Percentiles rank a stretch among this genome's conserved stretches.
Evolutionary conservation across 2,797 vertebrate genomes (phyloP).

Genomic region (Onychomys torridus): DNA sequence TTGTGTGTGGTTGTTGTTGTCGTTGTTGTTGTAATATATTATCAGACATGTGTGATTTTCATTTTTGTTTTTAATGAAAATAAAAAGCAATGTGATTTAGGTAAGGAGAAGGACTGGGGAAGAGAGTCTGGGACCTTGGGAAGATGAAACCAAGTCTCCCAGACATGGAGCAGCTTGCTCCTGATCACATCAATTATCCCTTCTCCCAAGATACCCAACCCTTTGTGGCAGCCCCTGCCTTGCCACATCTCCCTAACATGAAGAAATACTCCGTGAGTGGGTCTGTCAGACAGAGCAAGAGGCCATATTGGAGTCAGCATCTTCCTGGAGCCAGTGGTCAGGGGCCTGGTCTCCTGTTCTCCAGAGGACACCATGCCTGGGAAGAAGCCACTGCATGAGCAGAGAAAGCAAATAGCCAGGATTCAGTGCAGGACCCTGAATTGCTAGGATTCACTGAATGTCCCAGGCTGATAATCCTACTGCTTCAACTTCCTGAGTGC

Average conservation of each 20-base stretch:
- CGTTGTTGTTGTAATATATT: neutral
- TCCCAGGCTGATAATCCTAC: neutral
- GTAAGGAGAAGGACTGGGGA: neutral
- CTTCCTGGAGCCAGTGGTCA: neutral
- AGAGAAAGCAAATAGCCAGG: too few species aligned
- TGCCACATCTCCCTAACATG: neutral
- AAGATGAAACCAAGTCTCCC: neutral
- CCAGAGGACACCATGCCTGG: too few species aligned
- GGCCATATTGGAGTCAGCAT: neutral
- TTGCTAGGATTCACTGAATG: too few species aligned
- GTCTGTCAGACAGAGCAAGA: neutral
- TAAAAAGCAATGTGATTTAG: neutral
- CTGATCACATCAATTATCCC: neutral
- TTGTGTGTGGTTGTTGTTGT: neutral
- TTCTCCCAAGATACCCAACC: neutral
- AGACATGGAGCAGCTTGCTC: neutral
- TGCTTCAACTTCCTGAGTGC: neutral
- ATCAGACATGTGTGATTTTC: conserved; percentile 16
- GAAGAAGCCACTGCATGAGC: neutral
- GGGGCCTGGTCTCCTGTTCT: neutral
- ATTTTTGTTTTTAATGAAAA: neutral
- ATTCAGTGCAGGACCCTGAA: neutral
- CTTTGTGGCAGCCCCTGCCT: too few species aligned
- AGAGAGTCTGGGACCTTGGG: too few species aligned
- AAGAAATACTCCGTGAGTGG: neutral